Evolutionary conservation across 2,888 invertebrate species (phyloP), one percentile per base, ranked within the genome.

Genomic region (Subacronicta megacephala): DNA sequence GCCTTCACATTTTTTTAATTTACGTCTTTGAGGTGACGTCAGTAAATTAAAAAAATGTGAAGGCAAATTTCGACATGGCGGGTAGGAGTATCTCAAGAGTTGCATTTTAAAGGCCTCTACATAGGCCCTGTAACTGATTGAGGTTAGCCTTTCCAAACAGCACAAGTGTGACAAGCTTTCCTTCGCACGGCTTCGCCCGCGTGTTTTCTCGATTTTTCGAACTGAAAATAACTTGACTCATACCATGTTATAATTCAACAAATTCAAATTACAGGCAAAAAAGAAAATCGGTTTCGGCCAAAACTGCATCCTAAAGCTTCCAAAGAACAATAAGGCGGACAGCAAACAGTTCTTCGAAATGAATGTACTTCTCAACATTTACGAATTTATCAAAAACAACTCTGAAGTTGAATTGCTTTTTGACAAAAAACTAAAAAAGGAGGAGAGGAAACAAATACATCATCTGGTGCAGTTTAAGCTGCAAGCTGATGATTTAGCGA

Each of bases 381-480:
- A 83, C 16, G 84, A 85, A 1, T 91, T 90, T n/a, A 82, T 89
- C 0, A 81, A 77, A 43, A 84, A 89, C 43, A 87, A 90, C 33
- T 49, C 57, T 0, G 78, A 86, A 37, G 42, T 77, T 0, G 85
- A 86, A 37, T 31, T 90, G 0, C 53, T 76, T 0, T 90, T 90
- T 16, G 89, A 88, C 6, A 29, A 50, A 0, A 55, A 53, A 0
- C 45, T 89, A 2, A 47, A 15, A 0, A 80, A 71, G 1, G 29
- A 38, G 0, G 88, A 89, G 43, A 63, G 88, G 23, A 83, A 78
- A 12, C 20, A 46, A 0, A 75, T 88, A 3, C 83, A 83, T 37
- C 52, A 55, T 0, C 17, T 83, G 0, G 79, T 88, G 2, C 64
- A 81, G 23, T 60, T 59, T 0, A 60, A 82, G 0, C 35, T 77